A percentile compares a stretch with the other conserved stretches of the same genome.
phyloP scores from a whole-genome alignment of 2,888 invertebrate species.

The Cheilosia variabilis region DNA sequence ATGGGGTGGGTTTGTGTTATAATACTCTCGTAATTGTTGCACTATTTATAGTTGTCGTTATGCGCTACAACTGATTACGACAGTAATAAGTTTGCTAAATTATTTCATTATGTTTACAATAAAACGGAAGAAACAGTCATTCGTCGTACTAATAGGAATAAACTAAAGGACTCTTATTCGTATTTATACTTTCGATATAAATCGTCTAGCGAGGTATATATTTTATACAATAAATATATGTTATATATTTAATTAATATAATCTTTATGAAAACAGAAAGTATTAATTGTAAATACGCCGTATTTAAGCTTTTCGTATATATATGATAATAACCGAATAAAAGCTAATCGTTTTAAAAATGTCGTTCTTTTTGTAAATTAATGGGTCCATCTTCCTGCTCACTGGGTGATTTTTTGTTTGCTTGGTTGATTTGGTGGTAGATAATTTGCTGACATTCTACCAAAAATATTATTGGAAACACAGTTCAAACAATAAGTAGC shows the following conservation, averaged over 20 bases:
- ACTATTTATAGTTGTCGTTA: slow-evolving; percentile 9
- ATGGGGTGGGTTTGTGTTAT: slow-evolving; percentile 19
- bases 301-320: slow-evolving; percentile 20
- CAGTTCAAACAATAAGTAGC: too few relatives aligned
- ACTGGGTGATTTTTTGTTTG: too few relatives aligned
- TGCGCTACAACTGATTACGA: slow-evolving; percentile 8
- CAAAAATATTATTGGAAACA: too few relatives aligned
- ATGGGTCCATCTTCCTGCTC: too few relatives aligned
- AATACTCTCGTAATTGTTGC: slow-evolving; percentile 34
- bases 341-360: slow-evolving; percentile 27
- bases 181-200: slow-evolving; percentile 54
- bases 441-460: too few relatives aligned
- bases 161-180: not conserved
- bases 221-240: slow-evolving; percentile 49
- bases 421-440: too few relatives aligned
- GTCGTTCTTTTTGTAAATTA: not conserved
- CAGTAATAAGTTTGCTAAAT: slow-evolving; percentile 44
- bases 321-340: slow-evolving; percentile 16
- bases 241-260: slow-evolving; percentile 53
- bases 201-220: not conserved
- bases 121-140: not conserved
- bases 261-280: slow-evolving; percentile 22
- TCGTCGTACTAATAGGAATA: slow-evolving; percentile 12
- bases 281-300: slow-evolving; percentile 58
- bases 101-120: slow-evolving; percentile 60